These are phyloP conservation scores for Syngnathus scovelli DNA, from an alignment of 2,113 vertebrate species.

Conservation along the genomic window DNA sequence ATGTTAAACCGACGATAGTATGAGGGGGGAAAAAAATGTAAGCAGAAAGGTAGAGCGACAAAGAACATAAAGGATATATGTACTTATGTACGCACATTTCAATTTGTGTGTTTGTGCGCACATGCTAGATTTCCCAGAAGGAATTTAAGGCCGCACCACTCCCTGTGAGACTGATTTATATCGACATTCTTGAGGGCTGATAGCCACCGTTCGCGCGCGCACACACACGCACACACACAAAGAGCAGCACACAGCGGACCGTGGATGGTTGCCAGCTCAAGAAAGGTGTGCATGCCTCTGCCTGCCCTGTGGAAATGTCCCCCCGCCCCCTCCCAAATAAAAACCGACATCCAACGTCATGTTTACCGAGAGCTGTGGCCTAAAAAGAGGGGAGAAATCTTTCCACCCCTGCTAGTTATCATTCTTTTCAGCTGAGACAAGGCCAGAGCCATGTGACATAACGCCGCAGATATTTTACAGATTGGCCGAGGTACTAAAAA, in stretches of 20 bases:
- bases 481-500: slow-evolving; percentile 35
- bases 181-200: slow-evolving; percentile 67
- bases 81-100: slow-evolving; percentile 13
- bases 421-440: slow-evolving; percentile 69
- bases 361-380: slow-evolving; percentile 73
- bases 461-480: slow-evolving; percentile 39
- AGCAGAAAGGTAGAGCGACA: not conserved
- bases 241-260: slow-evolving; percentile 34
- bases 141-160: slow-evolving; percentile 64
- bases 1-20: not conserved
- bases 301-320: slow-evolving; percentile 63
- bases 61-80: slow-evolving; percentile 21
- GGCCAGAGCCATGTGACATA: slow-evolving; percentile 59
- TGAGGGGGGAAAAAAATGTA: not conserved
- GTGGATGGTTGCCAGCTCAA: slow-evolving; percentile 51
- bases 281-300: slow-evolving; percentile 65
- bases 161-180: slow-evolving; percentile 68
- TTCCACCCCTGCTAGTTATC: slow-evolving; percentile 71
- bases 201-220: slow-evolving; percentile 43
- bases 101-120: slow-evolving; percentile 20
- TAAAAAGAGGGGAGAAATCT: slow-evolving; percentile 55
- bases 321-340: slow-evolving; percentile 21
- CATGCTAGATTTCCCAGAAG: slow-evolving; percentile 47
- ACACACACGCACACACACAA: slow-evolving; percentile 21
- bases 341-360: slow-evolving; percentile 65